phyloP scores from a whole-genome alignment of 2,888 invertebrate genomes.

The Sphaeridia pumilis region DNA sequence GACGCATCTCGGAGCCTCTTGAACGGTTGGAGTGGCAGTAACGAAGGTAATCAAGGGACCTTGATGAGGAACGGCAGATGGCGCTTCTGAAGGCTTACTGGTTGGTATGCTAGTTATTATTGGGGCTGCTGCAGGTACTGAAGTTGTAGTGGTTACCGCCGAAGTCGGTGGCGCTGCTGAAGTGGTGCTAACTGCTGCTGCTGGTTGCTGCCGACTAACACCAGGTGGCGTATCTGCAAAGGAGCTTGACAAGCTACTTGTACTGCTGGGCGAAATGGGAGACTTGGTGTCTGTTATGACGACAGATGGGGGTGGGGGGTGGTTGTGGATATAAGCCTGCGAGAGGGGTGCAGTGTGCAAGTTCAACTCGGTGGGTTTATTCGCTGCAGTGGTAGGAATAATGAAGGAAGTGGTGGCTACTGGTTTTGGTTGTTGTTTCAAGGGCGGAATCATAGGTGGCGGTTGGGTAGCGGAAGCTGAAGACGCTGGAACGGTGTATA shows the following conservation, averaged over 20 bases:
- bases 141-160: not conserved
- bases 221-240: not conserved
- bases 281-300: not conserved
- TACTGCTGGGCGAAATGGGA: not conserved
- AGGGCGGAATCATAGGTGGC: not conserved
- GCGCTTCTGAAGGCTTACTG: too few relatives aligned
- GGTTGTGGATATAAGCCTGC: not conserved
- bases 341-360: not conserved
- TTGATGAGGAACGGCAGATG: too few relatives aligned
- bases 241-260: too few relatives aligned
- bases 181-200: not conserved
- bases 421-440: not conserved
- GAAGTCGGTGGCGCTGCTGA: not conserved
- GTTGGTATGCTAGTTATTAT: too few relatives aligned
- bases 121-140: not conserved
- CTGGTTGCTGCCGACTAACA: too few relatives aligned
- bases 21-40: constrained; percentile 8
- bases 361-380: not conserved
- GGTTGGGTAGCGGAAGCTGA: not conserved
- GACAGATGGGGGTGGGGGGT: not conserved
- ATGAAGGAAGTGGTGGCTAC: not conserved
- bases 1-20: not conserved
- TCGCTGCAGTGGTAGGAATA: too few relatives aligned
- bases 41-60: constrained; percentile 11
- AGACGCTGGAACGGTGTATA: not conserved